Evolutionary conservation across 2,113 vertebrate species (phyloP), one percentile per base, ranked within the genome.

Genomic region (Myotis brandtii): DNA sequence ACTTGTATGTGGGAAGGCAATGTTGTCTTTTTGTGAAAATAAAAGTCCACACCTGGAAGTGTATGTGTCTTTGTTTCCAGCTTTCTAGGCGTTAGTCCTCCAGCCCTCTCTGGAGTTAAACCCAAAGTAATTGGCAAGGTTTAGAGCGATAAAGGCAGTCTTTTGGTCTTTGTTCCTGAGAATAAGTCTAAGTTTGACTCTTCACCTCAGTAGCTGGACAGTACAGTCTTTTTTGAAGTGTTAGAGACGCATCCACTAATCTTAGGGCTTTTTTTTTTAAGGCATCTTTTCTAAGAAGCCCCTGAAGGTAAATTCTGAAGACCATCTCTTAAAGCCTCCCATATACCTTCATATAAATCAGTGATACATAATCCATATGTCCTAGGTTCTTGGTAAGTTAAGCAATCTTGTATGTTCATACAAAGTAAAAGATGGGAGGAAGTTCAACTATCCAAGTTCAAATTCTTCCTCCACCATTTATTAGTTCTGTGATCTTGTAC

Each of bases 11-110:
- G 93, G 94, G 93, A 95, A 95, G 94, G 79, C 93, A 88, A 96
- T 96, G 89, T 94, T 95, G 90, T 96, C 88, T 97, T 87, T 94
- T 91, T 93, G 77, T 97, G 96, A 96, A 95, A 97, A 96, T 97
- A 97, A 97, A 97, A 95, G 70, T 86, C 96, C 93, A 96, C 94
- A 48, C 91, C 37, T 84, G 40, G 93, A 96, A 86, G 64, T 96
- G 67, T 97, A 46, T 89, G 93, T 96, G 93, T 97, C 91, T 95
- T 95, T 97, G 89, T 97, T 88, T 95, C 37, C 43, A 93, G 94
- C 88, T 8, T 40, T 75, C 83, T 66, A 88, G 87, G 37, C 76
- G 2, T 89, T 54, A 73, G 75, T n/a, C 14, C 48, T 82, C n/a
- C 82, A 64, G 86, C 30, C 32, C 64, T 66, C 75, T 80, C 48